Base-by-base conservation (phyloP, 2,797 vertebrate species). In the Glyptemys insculpta region DNA sequence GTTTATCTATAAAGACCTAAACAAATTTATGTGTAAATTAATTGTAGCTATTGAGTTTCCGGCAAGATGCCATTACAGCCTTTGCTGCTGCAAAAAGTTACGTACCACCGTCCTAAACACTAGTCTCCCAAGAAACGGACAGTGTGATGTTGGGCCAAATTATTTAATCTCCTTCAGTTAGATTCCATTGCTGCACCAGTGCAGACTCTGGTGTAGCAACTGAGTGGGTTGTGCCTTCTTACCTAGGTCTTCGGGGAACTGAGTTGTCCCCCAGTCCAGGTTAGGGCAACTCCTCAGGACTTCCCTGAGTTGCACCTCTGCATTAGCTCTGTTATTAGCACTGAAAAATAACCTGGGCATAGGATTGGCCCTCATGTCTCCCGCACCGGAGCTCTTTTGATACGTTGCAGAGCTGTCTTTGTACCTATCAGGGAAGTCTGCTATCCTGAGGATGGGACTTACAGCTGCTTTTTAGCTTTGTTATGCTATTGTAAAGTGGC, bases 101-200 rank as follows among this genome's bases (percentile, higher is more conserved):
- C 0, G 0, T 68, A 3, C 8, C 23, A 1, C 57, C 78, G 21
- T 65, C 68, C 78, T 83, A 68, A 91, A 16, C 68, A 7, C 4
- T 44, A 37, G 29, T 6, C 76, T 0, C 54, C 52, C 29, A 86
- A 85, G 15, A 14, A 1, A 1, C 29, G 44, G 8, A 5, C 83
- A 74, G 9, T 34, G 18, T 41, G 50, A 37, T 23, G 6, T 62
- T 62, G 52, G 65, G 62, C 57, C 34, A 12, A 52, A 2, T 84
- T 10, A 12, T 49, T 90, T 88, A 34, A 44, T 34, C 47, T 85
- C 21, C 52, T 72, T 29, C 6, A 15, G 15, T 54, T 74, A 52
- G 62, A 52, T 59, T 41, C 57, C 6, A 5, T 12, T 65, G 31
- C 76, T 90, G 59, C 79, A 12, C n/a, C 50, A 82, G 3, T 1